Evolutionary conservation across 2,888 invertebrate species (phyloP), one percentile per base, ranked within the genome.

Genomic region (Dasypolia templi): DNA sequence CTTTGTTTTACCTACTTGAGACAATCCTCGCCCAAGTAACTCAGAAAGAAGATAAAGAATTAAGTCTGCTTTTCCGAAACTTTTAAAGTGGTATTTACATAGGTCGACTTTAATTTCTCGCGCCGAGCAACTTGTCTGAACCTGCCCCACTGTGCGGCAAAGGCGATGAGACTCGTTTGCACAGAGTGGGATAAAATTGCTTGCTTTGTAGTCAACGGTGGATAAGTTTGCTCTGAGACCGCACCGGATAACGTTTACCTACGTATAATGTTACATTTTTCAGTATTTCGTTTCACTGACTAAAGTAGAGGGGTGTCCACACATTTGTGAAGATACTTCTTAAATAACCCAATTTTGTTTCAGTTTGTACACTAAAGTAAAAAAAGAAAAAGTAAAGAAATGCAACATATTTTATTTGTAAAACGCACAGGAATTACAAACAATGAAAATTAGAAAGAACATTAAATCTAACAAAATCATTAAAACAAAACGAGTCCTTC

Each of bases 51-150:
- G 53, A 82, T 65, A 66, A 66, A 76, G 39, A 81, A 81, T 29
- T 66, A 79, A 63, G 42, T 35, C 35, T 32, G 65, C 26, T 56
- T 32, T 77, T 64, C 51, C 17, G 55, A 39, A 71, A 82, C 51
- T 68, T 83, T 68, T 22, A 58, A 64, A 83, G 55, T 80, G 55
- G 59, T 68, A 73, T 83, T 72, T 80, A 73, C 73, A 83, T 64
- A 64, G 84, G 67, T 83, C 73, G 67, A 79, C 58, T 79, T 79
- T 83, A 79, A 80, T 83, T 79, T 63, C 55, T 44, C 44, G 55
- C 58, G 44, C 59, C n/a, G 78, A 55, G 39, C 39, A 66, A 79
- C 32, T 79, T 55, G 61, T 29, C 55, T n/a, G 49, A 75, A 75
- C 79, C 79, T 72, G 26, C 44, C 51, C 35, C 29, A 26, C 29